Base-by-base conservation (phyloP, 2,797 vertebrate genomes). In the Pteropus rufus region DNA sequence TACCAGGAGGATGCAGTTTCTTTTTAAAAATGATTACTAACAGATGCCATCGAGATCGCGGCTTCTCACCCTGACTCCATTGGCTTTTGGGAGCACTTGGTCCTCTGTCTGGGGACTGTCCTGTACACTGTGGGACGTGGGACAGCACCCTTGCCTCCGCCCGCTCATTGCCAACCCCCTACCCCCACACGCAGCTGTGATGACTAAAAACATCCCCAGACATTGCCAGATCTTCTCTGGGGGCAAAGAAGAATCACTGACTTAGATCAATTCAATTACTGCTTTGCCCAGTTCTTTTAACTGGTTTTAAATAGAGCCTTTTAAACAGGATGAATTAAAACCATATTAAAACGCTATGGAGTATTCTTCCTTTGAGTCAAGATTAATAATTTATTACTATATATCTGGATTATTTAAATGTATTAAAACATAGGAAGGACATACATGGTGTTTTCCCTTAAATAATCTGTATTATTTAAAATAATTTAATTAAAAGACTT, bases 41-140 rank as follows among this genome's bases (percentile, higher is more conserved):
- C n/a, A 21, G 49, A 7, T 1, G 2, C 6, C 75, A 7, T 49
- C 0, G 15, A 24, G 44, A 36, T 3, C 31, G 0, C 0, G 18
- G 31, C 39, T 60, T 41, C 23, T 1, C 64, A 10, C 2, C 0
- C 39, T 7, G 8, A 24, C 19, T 11, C 39, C 7, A 7, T 4
- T 21, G 31, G 2, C 52, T 21, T 23, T 7, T 10, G 24, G 21
- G 49, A 75, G 23, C 31, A 10, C 1, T 0, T 4, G 0, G 19
- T 3, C 26, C 39, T n/a, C 16, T 8, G 16, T 36, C 26, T 23
- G 7, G 23, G 54, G 31, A 10, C 23, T 10, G 39, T 34, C 39
- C 21, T 10, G 1, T 11, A 3, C 31, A 7, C 2, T 1, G 52
- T 15, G 24, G 58, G 7, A 29, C 5, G 7, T 5, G 7, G 2